These are phyloP conservation scores for Vombatus ursinus DNA, from an alignment of 2,113 vertebrate species.

Conservation along the genomic window DNA sequence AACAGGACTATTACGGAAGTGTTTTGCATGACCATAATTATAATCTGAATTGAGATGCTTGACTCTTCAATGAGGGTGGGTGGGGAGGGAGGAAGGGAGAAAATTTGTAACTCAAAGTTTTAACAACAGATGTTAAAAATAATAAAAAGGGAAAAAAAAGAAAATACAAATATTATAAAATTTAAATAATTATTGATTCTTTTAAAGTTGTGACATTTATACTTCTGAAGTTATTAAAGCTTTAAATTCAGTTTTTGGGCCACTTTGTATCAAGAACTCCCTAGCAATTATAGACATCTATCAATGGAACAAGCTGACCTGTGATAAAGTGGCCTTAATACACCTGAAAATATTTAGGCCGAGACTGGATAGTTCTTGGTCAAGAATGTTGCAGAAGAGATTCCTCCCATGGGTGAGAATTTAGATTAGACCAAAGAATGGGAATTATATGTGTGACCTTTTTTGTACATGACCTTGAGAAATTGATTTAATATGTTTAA, in stretches of 20 bases:
- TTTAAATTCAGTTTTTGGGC: neutral
- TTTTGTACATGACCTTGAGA: neutral
- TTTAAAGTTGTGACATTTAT: neutral
- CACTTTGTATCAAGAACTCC: neutral
- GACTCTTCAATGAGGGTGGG: too few species aligned
- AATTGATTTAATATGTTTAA: neutral
- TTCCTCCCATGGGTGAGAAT: too few species aligned
- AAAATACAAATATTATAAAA: neutral
- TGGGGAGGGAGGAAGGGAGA: too few species aligned
- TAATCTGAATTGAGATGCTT: too few species aligned
- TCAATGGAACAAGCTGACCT: neutral
- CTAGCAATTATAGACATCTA: neutral
- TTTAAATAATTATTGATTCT: neutral
- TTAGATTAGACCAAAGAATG: neutral
- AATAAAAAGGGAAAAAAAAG: too few species aligned
- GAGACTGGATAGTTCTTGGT: neutral
- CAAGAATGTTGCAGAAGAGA: neutral
- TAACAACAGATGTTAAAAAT: too few species aligned
- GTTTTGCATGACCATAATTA: too few species aligned
- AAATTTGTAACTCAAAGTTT: too few species aligned
- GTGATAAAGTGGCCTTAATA: neutral
- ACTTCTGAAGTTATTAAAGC: neutral
- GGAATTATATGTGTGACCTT: neutral
- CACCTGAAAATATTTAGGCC: neutral
- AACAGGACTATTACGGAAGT: too few species aligned